Evolutionary conservation across 2,113 vertebrate genomes (phyloP), one percentile per base, ranked within the genome.

Genomic region (Thunnus maccoyii): DNA sequence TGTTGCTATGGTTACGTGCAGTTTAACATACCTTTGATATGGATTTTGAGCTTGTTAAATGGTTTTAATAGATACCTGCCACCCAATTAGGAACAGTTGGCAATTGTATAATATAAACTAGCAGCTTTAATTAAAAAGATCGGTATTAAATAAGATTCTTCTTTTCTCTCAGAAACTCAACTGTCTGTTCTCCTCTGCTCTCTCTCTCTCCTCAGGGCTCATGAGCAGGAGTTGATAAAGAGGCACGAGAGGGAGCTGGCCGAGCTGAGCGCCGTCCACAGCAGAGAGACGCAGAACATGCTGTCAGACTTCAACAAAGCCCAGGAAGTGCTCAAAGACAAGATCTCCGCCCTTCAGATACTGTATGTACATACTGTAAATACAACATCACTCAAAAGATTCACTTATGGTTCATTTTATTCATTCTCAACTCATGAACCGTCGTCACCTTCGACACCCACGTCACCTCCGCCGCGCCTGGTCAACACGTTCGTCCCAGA

Each of bases 281-380:
- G 96, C 96, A 95, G 97, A 92, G 97, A 99, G 89, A 99, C 97
- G 78, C 97, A 99, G 95, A 96, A 96, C 95, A 97, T 99, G 96
- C 95, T 98, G 94, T 96, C 96, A 55, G 98, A 99, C 96, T 99
- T 99, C 96, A 98, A 99, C 97, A 99, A 99, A 93, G 98, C 97
- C 88, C 98, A 98, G 95, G 97, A 99, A 87, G 96, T 99, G 78
- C 97, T 99, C 85, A 98, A 98, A 95, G 98, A 99, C 96, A 99
- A 99, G 96, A 99, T 99, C 96, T 96, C 97, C 47, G 96, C 98
- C 83, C 97, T 99, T 65, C 98, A 99, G 95, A 95, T 98, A 91
- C 97, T 97, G 98, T 99, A 97, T 93, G 98, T 98, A 90, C 83
- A 69, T 5, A 18, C 82, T 4, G 32, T 67, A 73, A 17, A 46